A percentile compares a stretch with the other conserved stretches of the same genome.
Conservation (phyloP, 2,113 vertebrate genomes). For the Tringa solitaria region DNA sequence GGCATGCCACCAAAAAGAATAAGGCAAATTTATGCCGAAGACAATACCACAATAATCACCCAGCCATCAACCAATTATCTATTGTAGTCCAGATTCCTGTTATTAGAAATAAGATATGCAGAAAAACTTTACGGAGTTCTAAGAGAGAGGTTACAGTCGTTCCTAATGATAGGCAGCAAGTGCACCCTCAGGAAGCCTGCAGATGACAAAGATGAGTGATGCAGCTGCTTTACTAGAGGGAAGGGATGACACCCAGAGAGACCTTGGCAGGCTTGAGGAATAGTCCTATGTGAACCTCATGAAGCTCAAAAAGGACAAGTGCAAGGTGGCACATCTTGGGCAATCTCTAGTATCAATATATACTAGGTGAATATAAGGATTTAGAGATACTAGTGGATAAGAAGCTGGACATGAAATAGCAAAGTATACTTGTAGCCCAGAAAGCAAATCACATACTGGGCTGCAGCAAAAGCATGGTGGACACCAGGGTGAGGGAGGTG, state of each 20-base stretch:
- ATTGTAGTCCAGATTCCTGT: background rate
- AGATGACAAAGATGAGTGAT: fast-evolving
- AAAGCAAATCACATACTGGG: background rate
- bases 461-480: background rate
- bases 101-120: background rate
- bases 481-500: fast-evolving
- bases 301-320: background rate
- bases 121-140: background rate
- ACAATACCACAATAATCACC: background rate
- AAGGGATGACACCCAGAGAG: background rate
- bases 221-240: fast-evolving
- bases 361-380: background rate
- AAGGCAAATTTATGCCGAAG: background rate
- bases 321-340: background rate
- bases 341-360: background rate
- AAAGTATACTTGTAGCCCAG: background rate
- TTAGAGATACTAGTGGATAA: fast-evolving
- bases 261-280: background rate
- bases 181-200: background rate
- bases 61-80: background rate
- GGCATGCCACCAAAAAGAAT: background rate
- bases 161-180: background rate
- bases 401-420: fast-evolving
- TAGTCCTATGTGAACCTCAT: fast-evolving
- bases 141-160: background rate